Percentiles rank a stretch among this genome's conserved stretches.
Evolutionary conservation across 1,140 invertebrate species (phyloP).

Genomic region (Telenomus remus): DNA sequence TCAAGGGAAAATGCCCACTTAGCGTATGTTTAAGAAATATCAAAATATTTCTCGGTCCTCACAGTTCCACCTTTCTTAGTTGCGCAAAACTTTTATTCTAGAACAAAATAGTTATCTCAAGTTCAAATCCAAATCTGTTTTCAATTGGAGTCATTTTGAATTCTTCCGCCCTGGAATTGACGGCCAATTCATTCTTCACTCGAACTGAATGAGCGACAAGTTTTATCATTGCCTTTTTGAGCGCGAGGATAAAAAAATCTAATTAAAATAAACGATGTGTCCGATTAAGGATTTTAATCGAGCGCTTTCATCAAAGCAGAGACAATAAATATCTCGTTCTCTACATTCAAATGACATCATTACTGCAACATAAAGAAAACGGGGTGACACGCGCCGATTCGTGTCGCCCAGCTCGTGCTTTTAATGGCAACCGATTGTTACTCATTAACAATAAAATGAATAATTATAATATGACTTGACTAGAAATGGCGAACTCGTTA

Average conservation of each 20-base stretch:
- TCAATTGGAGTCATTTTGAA: no score
- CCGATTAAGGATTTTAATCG: not conserved
- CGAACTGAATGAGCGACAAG: no score
- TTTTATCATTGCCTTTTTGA: no score
- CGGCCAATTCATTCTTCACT: no score
- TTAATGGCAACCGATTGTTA: slow-evolving; percentile 47
- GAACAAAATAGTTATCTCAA: no score
- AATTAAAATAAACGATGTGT: not conserved
- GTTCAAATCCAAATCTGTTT: no score
- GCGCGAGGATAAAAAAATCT: not conserved
- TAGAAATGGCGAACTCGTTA: slow-evolving; percentile 42
- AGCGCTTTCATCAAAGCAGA: slow-evolving; percentile 2
- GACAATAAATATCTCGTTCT: slow-evolving; percentile 15
- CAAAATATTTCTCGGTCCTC: no score
- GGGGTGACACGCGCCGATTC: slow-evolving; percentile 26
- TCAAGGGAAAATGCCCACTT: not conserved
- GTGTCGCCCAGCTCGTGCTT: slow-evolving; percentile 35
- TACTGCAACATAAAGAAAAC: slow-evolving; percentile 31
- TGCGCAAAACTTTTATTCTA: no score
- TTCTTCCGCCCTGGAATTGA: no score
- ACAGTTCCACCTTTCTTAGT: no score
- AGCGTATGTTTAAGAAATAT: not conserved
- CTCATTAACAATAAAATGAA: slow-evolving; percentile 48
- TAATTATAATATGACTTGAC: slow-evolving; percentile 45
- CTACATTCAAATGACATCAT: slow-evolving; percentile 31